phyloP scores from a whole-genome alignment of 2,797 vertebrate genomes.

The Chiroxiphia lanceolata region DNA sequence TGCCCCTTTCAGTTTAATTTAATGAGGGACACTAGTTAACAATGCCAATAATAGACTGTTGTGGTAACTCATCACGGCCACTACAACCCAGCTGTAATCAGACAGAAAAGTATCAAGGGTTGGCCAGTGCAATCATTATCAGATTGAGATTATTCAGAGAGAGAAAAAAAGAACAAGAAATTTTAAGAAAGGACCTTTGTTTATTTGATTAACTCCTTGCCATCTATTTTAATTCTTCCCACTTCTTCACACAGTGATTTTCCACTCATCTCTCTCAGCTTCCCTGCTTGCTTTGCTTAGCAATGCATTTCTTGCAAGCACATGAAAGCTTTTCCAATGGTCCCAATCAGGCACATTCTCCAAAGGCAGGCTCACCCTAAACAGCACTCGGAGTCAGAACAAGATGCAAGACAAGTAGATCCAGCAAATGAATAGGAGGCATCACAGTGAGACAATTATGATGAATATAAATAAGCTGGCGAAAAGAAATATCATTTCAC shows the following conservation, averaged over 20 bases:
- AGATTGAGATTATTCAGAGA: not conserved
- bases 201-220: conserved; percentile 35
- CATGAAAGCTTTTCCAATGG: conserved; percentile 8
- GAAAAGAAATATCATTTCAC: conserved; percentile 25
- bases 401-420: conserved; percentile 41
- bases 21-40: conserved; percentile 21
- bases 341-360: conserved; percentile 21
- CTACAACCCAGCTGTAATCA: not conserved
- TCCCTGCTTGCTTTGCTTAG: conserved; percentile 15
- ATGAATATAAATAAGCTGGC: conserved; percentile 43
- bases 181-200: not conserved
- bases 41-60: not conserved
- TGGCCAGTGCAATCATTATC: not conserved
- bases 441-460: conserved; percentile 6
- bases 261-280: not conserved
- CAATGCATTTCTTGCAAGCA: conserved; percentile 5
- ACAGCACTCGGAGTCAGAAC: conserved; percentile 21
- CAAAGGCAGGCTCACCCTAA: conserved; percentile 25
- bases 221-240: not conserved
- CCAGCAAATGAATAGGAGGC: conserved; percentile 35
- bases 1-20: not conserved
- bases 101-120: not conserved
- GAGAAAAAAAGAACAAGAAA: not conserved
- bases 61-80: not conserved
- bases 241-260: not conserved